phyloP scores from a whole-genome alignment of 2,888 invertebrate species.

The Mythimna loreyi region DNA sequence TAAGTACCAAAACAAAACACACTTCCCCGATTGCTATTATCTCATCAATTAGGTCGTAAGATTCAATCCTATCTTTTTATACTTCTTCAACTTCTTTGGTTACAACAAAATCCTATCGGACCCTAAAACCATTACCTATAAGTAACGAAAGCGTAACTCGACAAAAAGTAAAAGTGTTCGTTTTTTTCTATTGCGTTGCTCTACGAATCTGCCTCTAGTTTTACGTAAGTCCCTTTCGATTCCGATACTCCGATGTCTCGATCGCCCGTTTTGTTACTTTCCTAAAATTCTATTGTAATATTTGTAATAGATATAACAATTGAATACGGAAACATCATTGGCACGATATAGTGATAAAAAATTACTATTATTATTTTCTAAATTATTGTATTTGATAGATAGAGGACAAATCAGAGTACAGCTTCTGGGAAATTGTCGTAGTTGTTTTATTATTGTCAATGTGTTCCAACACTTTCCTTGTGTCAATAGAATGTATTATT shows the following conservation, averaged over 20 bases:
- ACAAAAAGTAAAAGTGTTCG: conserved; percentile 83
- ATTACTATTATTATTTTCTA: background rate
- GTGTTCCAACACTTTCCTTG: background rate
- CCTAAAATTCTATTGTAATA: conserved; percentile 52
- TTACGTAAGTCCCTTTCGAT: conserved; percentile 78
- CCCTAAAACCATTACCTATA: conserved; percentile 59
- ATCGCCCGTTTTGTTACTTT: conserved; percentile 50
- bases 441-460: background rate
- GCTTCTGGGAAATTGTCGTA: background rate
- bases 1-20: background rate
- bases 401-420: conserved; percentile 3
- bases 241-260: conserved; percentile 29
- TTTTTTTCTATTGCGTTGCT: conserved; percentile 68
- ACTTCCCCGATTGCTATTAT: too few species aligned
- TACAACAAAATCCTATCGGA: conserved; percentile 13
- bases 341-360: conserved; percentile 37
- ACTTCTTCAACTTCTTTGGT: conserved; percentile 2
- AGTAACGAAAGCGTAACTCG: conserved; percentile 73
- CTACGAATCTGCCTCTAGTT: conserved; percentile 77
- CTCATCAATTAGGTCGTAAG: background rate
- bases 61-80: background rate
- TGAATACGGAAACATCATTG: conserved; percentile 57
- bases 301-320: conserved; percentile 57
- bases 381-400: background rate
- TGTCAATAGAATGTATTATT: background rate